Evolutionary conservation across 2,113 vertebrate genomes (phyloP).

Genomic region (Sebastes fasciatus): DNA sequence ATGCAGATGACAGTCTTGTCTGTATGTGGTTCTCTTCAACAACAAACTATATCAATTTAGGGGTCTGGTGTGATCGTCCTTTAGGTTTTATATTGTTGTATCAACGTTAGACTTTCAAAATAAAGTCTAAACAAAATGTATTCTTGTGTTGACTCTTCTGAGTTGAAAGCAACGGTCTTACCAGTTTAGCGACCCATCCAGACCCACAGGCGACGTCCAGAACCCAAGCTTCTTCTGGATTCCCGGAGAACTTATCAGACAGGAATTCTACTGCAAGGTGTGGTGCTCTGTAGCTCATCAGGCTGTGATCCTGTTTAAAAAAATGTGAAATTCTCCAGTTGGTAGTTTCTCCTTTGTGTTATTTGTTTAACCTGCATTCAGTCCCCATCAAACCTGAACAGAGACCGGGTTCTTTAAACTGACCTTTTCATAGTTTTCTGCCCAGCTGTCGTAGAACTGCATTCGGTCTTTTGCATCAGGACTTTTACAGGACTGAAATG

Average conservation of each 20-base stretch:
- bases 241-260: neutral
- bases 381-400: too few relatives aligned
- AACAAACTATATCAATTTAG: too few relatives aligned
- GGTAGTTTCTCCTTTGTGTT: neutral
- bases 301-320: neutral
- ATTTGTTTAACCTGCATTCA: too few relatives aligned
- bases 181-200: conserved; percentile 15
- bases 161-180: neutral
- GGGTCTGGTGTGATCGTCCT: too few relatives aligned
- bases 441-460: neutral
- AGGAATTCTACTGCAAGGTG: neutral
- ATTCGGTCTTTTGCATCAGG: neutral
- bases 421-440: too few relatives aligned
- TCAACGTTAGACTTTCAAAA: too few relatives aligned
- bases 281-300: conserved; percentile 11
- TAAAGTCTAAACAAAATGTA: too few relatives aligned
- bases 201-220: conserved; percentile 41
- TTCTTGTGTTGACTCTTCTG: too few relatives aligned
- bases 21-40: too few relatives aligned
- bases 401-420: too few relatives aligned
- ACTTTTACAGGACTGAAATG: neutral
- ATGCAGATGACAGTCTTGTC: too few relatives aligned
- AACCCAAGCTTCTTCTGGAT: neutral
- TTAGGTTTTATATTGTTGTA: too few relatives aligned
- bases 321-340: neutral